A percentile compares a stretch with the other conserved stretches of the same genome.
Evolutionary conservation across 2,113 vertebrate species (phyloP).

Genomic region (Gymnorhina tibicen): DNA sequence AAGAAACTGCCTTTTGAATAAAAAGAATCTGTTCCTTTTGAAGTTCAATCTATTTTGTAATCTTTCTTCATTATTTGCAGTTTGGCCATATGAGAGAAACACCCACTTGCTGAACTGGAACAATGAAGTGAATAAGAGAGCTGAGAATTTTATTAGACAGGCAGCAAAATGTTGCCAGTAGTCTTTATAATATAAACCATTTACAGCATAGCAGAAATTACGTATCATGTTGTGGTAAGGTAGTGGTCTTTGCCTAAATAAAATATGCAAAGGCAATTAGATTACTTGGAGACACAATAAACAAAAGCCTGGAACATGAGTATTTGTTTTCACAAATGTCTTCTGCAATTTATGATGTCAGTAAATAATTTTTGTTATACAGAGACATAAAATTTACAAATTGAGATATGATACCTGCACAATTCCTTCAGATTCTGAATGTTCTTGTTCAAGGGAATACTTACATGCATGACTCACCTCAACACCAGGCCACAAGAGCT

Average conservation of each 20-base stretch:
- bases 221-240: background rate
- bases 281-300: background rate
- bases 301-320: background rate
- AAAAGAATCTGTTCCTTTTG: background rate
- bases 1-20: background rate
- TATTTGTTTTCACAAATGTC: background rate
- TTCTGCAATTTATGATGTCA: background rate
- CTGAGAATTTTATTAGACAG: background rate
- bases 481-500: background rate
- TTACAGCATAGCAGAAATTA: slow-evolving; percentile 3
- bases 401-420: background rate
- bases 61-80: slow-evolving; percentile 24
- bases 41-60: background rate
- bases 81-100: background rate
- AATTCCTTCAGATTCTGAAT: background rate
- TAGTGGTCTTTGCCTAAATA: background rate
- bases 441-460: background rate
- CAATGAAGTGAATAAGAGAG: background rate
- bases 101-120: background rate
- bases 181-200: background rate
- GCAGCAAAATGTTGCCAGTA: background rate
- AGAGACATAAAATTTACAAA: background rate
- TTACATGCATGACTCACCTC: background rate
- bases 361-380: background rate
- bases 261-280: background rate